phyloP scores from a whole-genome alignment of 2,797 vertebrate species.

The Sylvilagus floridanus region DNA sequence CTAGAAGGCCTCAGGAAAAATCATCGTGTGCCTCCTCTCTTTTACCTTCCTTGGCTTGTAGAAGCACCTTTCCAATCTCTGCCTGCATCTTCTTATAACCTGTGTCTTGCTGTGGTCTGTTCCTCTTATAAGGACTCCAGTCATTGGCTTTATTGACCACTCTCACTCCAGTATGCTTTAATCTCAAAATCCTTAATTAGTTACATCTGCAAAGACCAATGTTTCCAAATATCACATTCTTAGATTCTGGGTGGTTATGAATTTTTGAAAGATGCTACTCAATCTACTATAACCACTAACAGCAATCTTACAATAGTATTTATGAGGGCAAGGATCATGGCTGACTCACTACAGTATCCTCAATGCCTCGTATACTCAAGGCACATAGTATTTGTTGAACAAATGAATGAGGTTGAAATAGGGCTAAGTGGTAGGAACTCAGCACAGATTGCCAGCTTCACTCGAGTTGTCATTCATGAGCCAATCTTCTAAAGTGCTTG shows the following conservation, averaged over 20 bases:
- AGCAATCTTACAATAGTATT: background rate
- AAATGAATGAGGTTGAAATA: slow-evolving; percentile 24
- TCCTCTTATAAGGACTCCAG: background rate
- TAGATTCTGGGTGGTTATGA: background rate
- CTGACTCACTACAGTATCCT: background rate
- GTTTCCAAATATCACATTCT: slow-evolving; percentile 28
- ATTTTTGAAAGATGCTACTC: background rate
- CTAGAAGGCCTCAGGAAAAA: background rate
- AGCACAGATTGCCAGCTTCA: background rate
- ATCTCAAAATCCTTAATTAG: background rate
- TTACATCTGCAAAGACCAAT: background rate
- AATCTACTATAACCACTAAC: background rate
- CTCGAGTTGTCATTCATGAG: background rate
- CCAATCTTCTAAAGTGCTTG: background rate
- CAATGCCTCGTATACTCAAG: background rate
- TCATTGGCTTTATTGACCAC: background rate
- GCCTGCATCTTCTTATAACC: background rate
- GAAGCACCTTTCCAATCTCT: accelerated
- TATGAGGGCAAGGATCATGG: background rate
- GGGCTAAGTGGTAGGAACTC: background rate
- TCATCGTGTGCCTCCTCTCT: accelerated
- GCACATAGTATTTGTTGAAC: background rate
- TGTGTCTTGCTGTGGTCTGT: background rate
- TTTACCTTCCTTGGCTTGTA: too few species aligned
- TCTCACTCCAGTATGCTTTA: background rate